Conservation (phyloP, 2,888 invertebrate species). For the Chironomus tentans region DNA sequence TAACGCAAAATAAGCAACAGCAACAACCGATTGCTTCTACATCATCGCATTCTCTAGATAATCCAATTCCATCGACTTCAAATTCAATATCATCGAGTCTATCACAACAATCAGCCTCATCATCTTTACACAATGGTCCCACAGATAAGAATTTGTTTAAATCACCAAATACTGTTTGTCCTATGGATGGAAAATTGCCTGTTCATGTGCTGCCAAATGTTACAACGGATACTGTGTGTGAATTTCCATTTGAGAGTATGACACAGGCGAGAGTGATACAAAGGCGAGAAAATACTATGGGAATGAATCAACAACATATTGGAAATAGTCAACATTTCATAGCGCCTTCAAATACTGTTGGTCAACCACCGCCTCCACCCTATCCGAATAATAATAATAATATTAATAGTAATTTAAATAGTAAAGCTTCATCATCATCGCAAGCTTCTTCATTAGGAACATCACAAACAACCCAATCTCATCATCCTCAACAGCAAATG, state of each 20-base stretch:
- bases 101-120: constrained; percentile 28
- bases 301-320: constrained; percentile 33
- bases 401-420: constrained; percentile 13
- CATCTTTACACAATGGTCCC: constrained; percentile 28
- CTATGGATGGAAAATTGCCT: constrained; percentile 63
- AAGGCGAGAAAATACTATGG: constrained; percentile 55
- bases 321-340: constrained; percentile 26
- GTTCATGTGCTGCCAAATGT: constrained; percentile 43
- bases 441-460: constrained; percentile 14
- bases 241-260: constrained; percentile 86
- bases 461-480: constrained; percentile 33
- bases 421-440: constrained; percentile 9
- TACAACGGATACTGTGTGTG: constrained; percentile 44
- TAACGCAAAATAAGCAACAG: constrained; percentile 29
- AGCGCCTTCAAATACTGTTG: constrained; percentile 31
- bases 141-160: constrained; percentile 44
- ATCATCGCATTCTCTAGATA: constrained; percentile 30
- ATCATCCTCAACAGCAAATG: constrained; percentile 27
- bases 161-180: constrained; percentile 82
- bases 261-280: constrained; percentile 81
- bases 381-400: constrained; percentile 19
- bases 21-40: constrained; percentile 31
- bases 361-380: constrained; percentile 38
- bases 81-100: constrained; percentile 27
- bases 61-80: constrained; percentile 29